Evolutionary conservation across 2,113 vertebrate species (phyloP), one percentile per base, ranked within the genome.

Genomic region (Collichthys lucidus): DNA sequence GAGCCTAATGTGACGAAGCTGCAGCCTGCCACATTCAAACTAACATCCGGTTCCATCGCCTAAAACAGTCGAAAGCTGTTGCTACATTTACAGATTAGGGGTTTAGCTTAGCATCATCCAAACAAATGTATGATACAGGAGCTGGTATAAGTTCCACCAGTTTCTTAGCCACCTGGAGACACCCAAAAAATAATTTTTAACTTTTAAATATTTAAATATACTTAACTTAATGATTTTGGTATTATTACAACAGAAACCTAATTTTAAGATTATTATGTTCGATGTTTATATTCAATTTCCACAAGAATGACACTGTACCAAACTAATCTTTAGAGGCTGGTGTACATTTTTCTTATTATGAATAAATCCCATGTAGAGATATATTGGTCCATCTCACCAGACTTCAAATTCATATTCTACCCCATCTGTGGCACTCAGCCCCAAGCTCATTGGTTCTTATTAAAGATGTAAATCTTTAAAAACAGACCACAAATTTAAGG

Each of bases 1-100:
- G 40, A 53, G 80, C 61, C 22, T 31, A 26, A 66, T 63, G 60
- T 52, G 72, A 65, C 11, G 17, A 56, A 24, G n/a, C 26, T 50
- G 64, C 15, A 16, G 52, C 59, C 62, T n/a, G 46, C n/a, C 16
- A 26, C 35, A 56, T 50, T 19, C 46, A 53, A 78, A 75, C 50
- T 17, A 19, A 68, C 42, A 49, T 29, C 59, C 64, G 50, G 22
- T 44, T 15, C 35, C 59, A 62, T 79, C 55, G 47, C 10, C 61
- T 35, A 15, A 67, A 50, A 46, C 29, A 24, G 14, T 66, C 47
- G 3, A 60, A 60, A 62, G 60, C 53, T 66, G 46, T 64, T 47
- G 11, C 20, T 15, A 40, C 46, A 40, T 74, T 53, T 22, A 31
- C 46, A 26, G 26, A 26, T 63, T 0, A 44, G 26, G 4, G 4